Evolutionary conservation across 1,140 invertebrate species (phyloP), one percentile per base, ranked within the genome.

Genomic region (Heliconius himera): DNA sequence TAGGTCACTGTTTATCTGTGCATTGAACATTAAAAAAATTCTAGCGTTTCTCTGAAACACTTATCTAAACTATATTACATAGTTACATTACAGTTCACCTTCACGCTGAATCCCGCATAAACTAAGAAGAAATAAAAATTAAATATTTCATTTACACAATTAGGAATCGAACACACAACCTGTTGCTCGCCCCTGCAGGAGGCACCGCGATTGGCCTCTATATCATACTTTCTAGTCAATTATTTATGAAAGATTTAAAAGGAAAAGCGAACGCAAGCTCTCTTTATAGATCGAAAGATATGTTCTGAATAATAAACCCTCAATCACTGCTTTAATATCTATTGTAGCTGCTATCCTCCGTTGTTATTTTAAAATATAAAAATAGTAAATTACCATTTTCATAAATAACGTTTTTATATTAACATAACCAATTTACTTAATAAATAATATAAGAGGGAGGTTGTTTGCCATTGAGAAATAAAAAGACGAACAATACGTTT

Each of bases 1-100:
- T 66, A 66, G 60, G 60, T 66, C 60, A 66, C 13, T 66, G 60
- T 66, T 66, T 66, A 66, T 66, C 60, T 66, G 60, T 66, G 60
- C 60, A 66, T 66, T 66, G 60, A 66, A 66, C 8, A 66, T 66
- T 29, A 29, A 29, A 66, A 11, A 11, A 60, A 22, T 3, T 60
- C 11, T 29, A 66, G 9, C 26, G 1, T 16, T 29, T 8, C 29
- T 66, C 3, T 66, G 29, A 60, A 60, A 60, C 22, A 60, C 9
- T n/a, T 56, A n/a, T n/a, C n/a, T 56, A 26, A 26, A 60, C 56
- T 60, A 16, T 13, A 9, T 60, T 60, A 56, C 0, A 66, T 29
- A 29, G 13, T 26, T 29, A 26, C 4, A 26, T 6, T 9, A 56
- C n/a, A n/a, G 20, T 29, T 6, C 33, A 33, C 4, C 33, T 33